These are phyloP conservation scores for Pyrrhia umbra DNA, from an alignment of 2,888 invertebrate species.

Conservation along the genomic window DNA sequence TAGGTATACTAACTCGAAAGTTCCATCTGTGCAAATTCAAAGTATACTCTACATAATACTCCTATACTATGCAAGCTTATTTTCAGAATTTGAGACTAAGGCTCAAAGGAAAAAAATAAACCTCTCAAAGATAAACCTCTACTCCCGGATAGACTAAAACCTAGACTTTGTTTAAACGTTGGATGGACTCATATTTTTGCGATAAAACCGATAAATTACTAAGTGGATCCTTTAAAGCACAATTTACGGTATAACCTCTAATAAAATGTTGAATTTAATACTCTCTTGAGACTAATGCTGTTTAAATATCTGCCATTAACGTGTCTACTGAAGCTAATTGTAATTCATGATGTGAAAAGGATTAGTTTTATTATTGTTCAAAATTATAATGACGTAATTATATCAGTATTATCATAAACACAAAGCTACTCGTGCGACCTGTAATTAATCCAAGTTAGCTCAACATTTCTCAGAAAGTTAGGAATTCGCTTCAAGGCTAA, in stretches of 20 bases:
- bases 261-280: constrained; percentile 49
- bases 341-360: constrained; percentile 21
- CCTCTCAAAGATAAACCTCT: neutral
- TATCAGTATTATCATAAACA: neutral
- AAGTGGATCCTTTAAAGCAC: constrained; percentile 38
- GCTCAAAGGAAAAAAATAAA: too few species aligned
- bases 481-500: neutral
- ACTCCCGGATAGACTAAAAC: neutral
- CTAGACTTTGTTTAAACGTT: neutral
- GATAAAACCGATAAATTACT: constrained; percentile 53
- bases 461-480: neutral
- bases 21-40: neutral
- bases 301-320: constrained; percentile 40
- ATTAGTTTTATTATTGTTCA: constrained; percentile 25
- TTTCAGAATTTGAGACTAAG: neutral
- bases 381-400: neutral
- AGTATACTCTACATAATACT: neutral
- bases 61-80: neutral
- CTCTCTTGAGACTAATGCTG: constrained; percentile 54
- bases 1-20: neutral
- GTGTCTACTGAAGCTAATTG: constrained; percentile 18
- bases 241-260: constrained; percentile 48
- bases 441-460: neutral
- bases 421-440: neutral
- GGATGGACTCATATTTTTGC: constrained; percentile 30